Evolutionary conservation across 2,888 invertebrate genomes (phyloP), one percentile per base, ranked within the genome.

Genomic region (Coenonympha glycerion): DNA sequence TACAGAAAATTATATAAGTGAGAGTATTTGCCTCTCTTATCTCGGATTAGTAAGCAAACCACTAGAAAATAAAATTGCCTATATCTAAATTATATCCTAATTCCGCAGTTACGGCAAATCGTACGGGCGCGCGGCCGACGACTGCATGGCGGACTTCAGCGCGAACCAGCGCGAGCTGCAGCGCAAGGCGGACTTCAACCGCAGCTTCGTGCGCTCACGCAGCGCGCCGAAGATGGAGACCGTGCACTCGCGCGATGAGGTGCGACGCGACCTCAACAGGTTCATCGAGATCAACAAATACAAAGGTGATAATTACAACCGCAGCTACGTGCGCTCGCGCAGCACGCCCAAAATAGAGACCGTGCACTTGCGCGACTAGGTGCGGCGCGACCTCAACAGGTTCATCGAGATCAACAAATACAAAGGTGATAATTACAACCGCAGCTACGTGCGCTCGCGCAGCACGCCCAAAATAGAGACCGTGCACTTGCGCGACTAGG

Each of bases 211-310:
- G 1, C 68, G 89, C 42, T 88, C 89, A 1, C 76, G 82, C 54
- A 89, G 89, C 61, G 89, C 89, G 0, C 89, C 90, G 0, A 89
- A 88, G 66, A 88, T 89, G 84, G 87, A 87, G 59, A 86, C 89
- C 1, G 77, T 90, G 15, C 86, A 89, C 57, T 79, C 87, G 1
- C 66, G 88, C 50, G 90, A 90, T 62, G 89, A 90, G 63, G 88
- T 90, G 47, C 71, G 87, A 49, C 71, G 81, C 26, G 81, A 87
- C 49, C 65, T 90, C 18, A 82, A 72, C 59, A 79, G 88, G 58
- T 89, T 88, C 59, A 80, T 81, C 53, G 87, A 89, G 63, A 88
- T 85, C 55, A 84, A 84, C 56, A 88, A 86, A 68, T 88, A 85
- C 68, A 88, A 87, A 86, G 88, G 89, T 89, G 65, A 59, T 34